Percentiles rank a stretch among this genome's conserved stretches.
These are phyloP conservation scores for Autographa pulchrina DNA, from an alignment of 2,888 invertebrate species.

Conservation along the genomic window DNA sequence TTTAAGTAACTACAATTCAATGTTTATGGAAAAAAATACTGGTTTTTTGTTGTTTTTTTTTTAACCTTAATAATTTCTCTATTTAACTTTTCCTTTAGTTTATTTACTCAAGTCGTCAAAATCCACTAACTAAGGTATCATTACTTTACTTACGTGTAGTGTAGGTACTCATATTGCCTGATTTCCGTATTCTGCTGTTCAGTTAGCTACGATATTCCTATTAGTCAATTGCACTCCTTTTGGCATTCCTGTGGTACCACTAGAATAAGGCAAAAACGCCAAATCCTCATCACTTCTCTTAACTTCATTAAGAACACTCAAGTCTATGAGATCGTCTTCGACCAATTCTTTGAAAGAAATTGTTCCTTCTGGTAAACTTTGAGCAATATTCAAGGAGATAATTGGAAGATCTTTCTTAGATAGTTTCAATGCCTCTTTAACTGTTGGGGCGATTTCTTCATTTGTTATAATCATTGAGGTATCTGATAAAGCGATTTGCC, in stretches of 20 bases:
- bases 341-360: slow-evolving; percentile 90
- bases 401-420: slow-evolving; percentile 85
- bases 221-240: slow-evolving; percentile 93
- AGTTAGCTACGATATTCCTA: slow-evolving; percentile 87
- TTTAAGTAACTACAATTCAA: not conserved
- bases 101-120: too few relatives aligned
- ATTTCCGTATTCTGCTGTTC: slow-evolving; percentile 75
- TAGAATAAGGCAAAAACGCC: slow-evolving; percentile 93
- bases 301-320: slow-evolving; percentile 81
- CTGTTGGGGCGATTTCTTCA: slow-evolving; percentile 84
- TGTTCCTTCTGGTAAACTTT: slow-evolving; percentile 82
- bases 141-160: slow-evolving; percentile 73
- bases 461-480: slow-evolving; percentile 90
- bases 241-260: slow-evolving; percentile 95
- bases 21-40: too few relatives aligned
- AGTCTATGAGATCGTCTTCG: slow-evolving; percentile 83
- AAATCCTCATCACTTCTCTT: slow-evolving; percentile 87
- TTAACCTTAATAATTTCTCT: too few relatives aligned
- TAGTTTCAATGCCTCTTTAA: slow-evolving; percentile 82
- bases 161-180: slow-evolving; percentile 63
- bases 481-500: slow-evolving; percentile 89
- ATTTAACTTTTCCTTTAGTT: too few relatives aligned
- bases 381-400: slow-evolving; percentile 74
- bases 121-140: not conserved
- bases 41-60: too few relatives aligned